Base-by-base conservation (phyloP, 2,888 invertebrate species). In the Scaptomyza parva region DNA sequence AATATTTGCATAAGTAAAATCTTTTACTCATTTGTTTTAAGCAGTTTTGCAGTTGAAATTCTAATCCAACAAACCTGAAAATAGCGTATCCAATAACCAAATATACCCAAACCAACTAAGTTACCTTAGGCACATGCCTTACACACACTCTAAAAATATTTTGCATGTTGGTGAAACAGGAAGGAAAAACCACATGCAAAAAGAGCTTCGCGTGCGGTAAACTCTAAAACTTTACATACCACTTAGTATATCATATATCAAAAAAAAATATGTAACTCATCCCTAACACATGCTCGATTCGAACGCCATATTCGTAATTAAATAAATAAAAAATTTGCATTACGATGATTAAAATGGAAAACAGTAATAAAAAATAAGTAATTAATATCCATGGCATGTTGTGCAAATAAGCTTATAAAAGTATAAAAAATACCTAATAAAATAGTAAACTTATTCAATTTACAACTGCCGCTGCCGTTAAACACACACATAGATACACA, bases 151-250 rank as follows among this genome's bases (percentile, higher is more conserved):
- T 26, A 2, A 39, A 37, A 30, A 24, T 6, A 33, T 37, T 76
- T 65, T 40, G 57, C 72, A 65, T 44, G 55, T 60, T 51, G 53
- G 26, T 55, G 43, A 58, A 30, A 30, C 39, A 35, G 65, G 66
- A 65, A 65, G 64, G 47, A 17, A 76, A 76, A 76, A 61, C 71
- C 65, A n/a, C n/a, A n/a, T n/a, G 60, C 76, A 64, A 64, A 52
- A 54, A 52, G 17, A 51, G 65, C 39, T 73, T 73, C 39, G 72
- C 71, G 71, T 76, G 72, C 22, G 26, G 18, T 26, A 55, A 22
- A 48, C 14, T 14, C 14, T 14, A 14, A 37, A 37, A 37, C 18
- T 20, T 41, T 18, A 40, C 43, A 28, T 22, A 3, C 17, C 5
- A 35, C 1, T 14, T 37, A 9, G 37, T 37, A 35, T 75, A 70